These are phyloP conservation scores for Atractosteus spatula DNA, from an alignment of 2,113 vertebrate species.

Conservation along the genomic window DNA sequence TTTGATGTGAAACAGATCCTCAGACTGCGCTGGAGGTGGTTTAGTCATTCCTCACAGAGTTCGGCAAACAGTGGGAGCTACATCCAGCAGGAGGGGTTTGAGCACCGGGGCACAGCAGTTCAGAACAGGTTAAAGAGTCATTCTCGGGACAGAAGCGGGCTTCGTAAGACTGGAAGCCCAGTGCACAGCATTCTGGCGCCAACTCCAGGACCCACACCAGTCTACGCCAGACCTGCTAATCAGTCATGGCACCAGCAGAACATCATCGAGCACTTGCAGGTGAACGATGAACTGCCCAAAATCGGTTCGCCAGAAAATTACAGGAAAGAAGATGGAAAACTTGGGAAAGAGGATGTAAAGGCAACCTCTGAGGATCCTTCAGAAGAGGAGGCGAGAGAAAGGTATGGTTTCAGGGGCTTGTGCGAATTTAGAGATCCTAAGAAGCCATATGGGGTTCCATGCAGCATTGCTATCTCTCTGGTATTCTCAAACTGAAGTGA, in stretches of 20 bases:
- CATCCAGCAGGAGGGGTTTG: constrained; percentile 89
- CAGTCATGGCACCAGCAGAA: constrained; percentile 80
- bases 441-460: neutral
- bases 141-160: constrained; percentile 80
- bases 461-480: neutral
- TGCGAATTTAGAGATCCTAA: neutral
- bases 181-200: constrained; percentile 82
- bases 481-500: neutral
- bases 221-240: constrained; percentile 68
- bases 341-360: constrained; percentile 66
- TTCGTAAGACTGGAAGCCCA: constrained; percentile 81
- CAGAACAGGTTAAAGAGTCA: constrained; percentile 87
- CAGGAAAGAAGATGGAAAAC: constrained; percentile 65
- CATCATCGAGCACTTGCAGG: constrained; percentile 72
- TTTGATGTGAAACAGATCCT: constrained; percentile 98
- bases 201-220: constrained; percentile 73
- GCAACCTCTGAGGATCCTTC: constrained; percentile 67
- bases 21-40: constrained; percentile 94
- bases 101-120: constrained; percentile 79
- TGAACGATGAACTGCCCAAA: constrained; percentile 73
- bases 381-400: constrained; percentile 74
- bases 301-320: constrained; percentile 54
- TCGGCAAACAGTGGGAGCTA: constrained; percentile 78
- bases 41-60: constrained; percentile 88
- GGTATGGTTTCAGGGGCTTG: constrained; percentile 66